These are phyloP conservation scores for Hirundichthys speculiger DNA, from an alignment of 2,113 vertebrate species.

Conservation along the genomic window DNA sequence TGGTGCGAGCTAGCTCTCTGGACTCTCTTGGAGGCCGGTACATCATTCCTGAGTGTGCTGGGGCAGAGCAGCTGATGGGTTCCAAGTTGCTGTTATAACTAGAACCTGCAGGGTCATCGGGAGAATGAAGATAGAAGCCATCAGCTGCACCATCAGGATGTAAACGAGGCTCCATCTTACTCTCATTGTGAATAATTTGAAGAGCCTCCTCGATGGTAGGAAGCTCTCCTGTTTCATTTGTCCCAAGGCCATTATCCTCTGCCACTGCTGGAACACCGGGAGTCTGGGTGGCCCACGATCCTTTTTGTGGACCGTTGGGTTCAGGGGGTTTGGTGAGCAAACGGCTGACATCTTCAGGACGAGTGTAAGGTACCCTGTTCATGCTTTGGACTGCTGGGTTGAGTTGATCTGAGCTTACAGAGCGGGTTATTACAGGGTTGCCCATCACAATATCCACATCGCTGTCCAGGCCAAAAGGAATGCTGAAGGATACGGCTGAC, in stretches of 20 bases:
- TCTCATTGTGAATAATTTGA: constrained; percentile 91
- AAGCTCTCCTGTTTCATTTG: constrained; percentile 78
- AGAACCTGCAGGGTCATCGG: constrained; percentile 74
- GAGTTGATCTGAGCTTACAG: constrained; percentile 90
- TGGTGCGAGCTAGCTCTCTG: constrained; percentile 58
- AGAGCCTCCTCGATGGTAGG: constrained; percentile 93
- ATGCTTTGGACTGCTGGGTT: constrained; percentile 70
- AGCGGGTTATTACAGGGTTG: constrained; percentile 87
- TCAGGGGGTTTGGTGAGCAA: constrained; percentile 63
- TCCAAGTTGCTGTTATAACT: constrained; percentile 57
- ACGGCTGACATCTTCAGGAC: constrained; percentile 78
- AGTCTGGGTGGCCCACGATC: constrained; percentile 75
- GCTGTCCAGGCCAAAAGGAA: constrained; percentile 93
- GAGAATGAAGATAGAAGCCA: constrained; percentile 91
- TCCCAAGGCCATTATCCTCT: constrained; percentile 77
- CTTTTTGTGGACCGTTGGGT: constrained; percentile 74
- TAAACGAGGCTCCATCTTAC: constrained; percentile 87
- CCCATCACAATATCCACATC: constrained; percentile 95
- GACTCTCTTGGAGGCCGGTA: constrained; percentile 64
- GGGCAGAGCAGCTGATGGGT: constrained; percentile 75
- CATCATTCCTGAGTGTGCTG: constrained; percentile 77
- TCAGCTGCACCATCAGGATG: constrained; percentile 91
- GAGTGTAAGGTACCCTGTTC: constrained; percentile 63
- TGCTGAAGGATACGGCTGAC: constrained; percentile 93
- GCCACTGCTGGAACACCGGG: constrained; percentile 58